Evolutionary conservation across 64 coral and sea anemone genomes (phyloP).

Genomic region (Montipora efflorescens): DNA sequence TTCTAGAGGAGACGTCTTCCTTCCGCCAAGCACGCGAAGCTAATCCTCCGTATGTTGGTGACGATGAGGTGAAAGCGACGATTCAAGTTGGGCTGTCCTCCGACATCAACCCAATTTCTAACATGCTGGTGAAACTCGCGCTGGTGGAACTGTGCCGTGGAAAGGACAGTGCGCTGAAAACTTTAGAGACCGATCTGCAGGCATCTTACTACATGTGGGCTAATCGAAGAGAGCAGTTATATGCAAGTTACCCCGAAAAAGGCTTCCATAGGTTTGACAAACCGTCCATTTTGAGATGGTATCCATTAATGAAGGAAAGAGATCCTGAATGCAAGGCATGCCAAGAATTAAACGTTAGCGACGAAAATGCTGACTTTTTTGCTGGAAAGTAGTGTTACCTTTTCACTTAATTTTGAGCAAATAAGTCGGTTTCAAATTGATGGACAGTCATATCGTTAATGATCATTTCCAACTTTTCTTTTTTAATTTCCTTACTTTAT

Average conservation of each 20-base stretch:
- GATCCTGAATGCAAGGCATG: conserved; percentile 80
- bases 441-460: too few relatives aligned
- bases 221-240: conserved; percentile 84
- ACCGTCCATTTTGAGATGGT: conserved; percentile 92
- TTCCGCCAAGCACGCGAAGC: conserved; percentile 93
- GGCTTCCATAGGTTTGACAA: conserved; percentile 86
- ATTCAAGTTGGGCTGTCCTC: conserved; percentile 96
- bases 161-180: conserved; percentile 82
- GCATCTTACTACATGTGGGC: conserved; percentile 95
- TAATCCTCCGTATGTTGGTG: conserved; percentile 85
- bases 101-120: conserved; percentile 86
- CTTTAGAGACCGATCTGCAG: conserved; percentile 79
- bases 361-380: conserved; percentile 82
- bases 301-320: conserved; percentile 76
- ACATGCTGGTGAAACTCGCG: conserved; percentile 92
- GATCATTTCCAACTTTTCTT: too few relatives aligned
- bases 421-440: not conserved
- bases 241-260: conserved; percentile 61
- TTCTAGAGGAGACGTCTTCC: conserved; percentile 71
- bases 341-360: conserved; percentile 47
- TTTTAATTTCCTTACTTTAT: too few relatives aligned
- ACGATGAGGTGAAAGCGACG: conserved; percentile 85
- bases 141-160: conserved; percentile 87
- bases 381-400: conserved; percentile 2
- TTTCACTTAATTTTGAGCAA: not conserved